Conservation (phyloP, 2,797 vertebrate genomes). For the Moxostoma hubbsi region DNA sequence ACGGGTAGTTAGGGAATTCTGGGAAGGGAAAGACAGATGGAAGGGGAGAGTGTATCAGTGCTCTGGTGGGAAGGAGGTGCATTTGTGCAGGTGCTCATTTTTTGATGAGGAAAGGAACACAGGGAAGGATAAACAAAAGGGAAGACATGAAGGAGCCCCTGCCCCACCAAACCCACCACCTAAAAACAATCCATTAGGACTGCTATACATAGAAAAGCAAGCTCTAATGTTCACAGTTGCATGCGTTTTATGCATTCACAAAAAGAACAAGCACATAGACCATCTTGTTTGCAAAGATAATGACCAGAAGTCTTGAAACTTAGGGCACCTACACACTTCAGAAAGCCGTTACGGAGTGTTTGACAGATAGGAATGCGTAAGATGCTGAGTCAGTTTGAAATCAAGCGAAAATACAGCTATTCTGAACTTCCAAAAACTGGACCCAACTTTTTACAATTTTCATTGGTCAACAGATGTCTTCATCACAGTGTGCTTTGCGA, state of each 20-base stretch:
- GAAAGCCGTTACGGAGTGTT: not conserved
- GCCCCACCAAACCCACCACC: slow-evolving; percentile 48
- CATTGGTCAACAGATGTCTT: not conserved
- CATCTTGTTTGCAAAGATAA: not conserved
- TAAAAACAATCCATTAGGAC: slow-evolving; percentile 25
- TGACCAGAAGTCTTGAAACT: not conserved
- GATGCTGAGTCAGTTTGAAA: not conserved
- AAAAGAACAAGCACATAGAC: slow-evolving; percentile 37
- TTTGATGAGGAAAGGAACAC: slow-evolving; percentile 77
- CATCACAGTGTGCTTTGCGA: no score
- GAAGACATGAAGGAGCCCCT: slow-evolving; percentile 71
- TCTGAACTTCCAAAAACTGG: not conserved
- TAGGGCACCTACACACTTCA: not conserved
- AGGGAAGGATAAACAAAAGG: slow-evolving; percentile 73
- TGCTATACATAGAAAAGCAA: slow-evolving; percentile 40
- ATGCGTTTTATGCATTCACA: slow-evolving; percentile 59
- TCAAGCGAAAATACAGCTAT: not conserved
- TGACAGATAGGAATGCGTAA: not conserved
- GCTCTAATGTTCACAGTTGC: slow-evolving; percentile 53
- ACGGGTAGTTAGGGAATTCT: slow-evolving; percentile 92
- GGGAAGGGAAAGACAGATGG: slow-evolving; percentile 98
- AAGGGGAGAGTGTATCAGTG: slow-evolving; percentile 94
- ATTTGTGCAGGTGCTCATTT: slow-evolving; percentile 74
- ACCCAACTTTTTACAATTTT: not conserved
- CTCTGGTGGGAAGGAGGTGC: slow-evolving; percentile 82